These are phyloP conservation scores for Eulithis testata DNA, from an alignment of 2,888 invertebrate genomes.

Conservation along the genomic window DNA sequence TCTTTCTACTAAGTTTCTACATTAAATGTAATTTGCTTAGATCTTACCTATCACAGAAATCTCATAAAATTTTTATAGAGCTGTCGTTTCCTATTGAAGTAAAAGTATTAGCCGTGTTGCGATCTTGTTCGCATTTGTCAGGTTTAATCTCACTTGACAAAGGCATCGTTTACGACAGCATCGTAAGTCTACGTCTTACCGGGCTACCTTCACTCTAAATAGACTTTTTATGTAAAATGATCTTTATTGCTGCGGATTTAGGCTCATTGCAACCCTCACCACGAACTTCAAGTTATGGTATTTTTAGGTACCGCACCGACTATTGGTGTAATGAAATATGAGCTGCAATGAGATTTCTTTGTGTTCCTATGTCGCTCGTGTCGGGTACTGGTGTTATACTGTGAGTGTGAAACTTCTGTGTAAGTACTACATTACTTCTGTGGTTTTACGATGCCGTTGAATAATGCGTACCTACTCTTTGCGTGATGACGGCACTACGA, in stretches of 20 bases:
- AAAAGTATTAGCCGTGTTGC: constrained; percentile 43
- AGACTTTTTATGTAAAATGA: constrained; percentile 1
- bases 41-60: constrained; percentile 6
- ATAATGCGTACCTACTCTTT: constrained; percentile 67
- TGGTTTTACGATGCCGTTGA: constrained; percentile 69
- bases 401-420: constrained; percentile 8
- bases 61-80: constrained; percentile 13
- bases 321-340: background rate
- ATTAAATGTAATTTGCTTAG: background rate
- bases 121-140: constrained; percentile 47
- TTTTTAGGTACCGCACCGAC: background rate
- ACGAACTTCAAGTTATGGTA: background rate
- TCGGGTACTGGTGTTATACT: background rate
- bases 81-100: constrained; percentile 24
- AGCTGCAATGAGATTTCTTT: background rate
- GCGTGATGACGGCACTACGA: constrained; percentile 62
- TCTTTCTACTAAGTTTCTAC: background rate
- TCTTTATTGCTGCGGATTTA: constrained; percentile 5
- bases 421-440: constrained; percentile 14
- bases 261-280: background rate
- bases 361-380: background rate
- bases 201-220: constrained; percentile 39
- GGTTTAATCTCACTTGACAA: constrained; percentile 64
- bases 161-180: constrained; percentile 62
- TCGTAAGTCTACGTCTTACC: constrained; percentile 59